Conservation (phyloP, 2,797 vertebrate species). For the Poecile montanus region DNA sequence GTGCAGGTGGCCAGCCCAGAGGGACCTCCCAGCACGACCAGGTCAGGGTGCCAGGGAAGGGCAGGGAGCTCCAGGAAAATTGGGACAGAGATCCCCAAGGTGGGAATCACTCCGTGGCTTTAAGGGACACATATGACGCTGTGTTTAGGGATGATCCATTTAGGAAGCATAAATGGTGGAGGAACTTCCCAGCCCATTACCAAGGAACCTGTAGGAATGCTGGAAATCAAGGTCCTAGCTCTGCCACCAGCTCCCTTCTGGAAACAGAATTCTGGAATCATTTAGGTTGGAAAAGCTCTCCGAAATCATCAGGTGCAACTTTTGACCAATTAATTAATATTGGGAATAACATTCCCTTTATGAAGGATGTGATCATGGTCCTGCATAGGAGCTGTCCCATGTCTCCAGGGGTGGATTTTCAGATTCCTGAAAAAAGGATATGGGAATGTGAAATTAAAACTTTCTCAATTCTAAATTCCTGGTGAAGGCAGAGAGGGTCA, state of each 20-base stretch:
- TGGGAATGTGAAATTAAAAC: neutral
- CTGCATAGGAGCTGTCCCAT: neutral
- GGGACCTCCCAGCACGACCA: neutral
- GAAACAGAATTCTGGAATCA: neutral
- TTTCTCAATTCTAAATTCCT: neutral
- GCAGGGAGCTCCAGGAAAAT: neutral
- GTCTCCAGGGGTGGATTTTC: neutral
- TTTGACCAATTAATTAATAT: accelerated
- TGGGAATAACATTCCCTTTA: neutral
- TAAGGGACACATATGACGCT: accelerated
- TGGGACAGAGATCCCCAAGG: neutral
- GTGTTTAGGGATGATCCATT: neutral
- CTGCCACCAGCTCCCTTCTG: neutral
- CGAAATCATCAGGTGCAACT: neutral
- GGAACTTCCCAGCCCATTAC: neutral
- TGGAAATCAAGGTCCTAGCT: neutral
- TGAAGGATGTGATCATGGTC: accelerated
- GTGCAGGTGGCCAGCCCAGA: neutral
- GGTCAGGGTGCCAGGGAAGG: neutral
- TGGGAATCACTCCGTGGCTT: accelerated
- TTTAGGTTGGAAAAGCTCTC: neutral
- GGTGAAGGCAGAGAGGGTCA: accelerated
- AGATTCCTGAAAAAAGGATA: neutral
- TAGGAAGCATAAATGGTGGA: neutral
- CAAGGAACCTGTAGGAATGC: neutral